Base-by-base conservation (phyloP, 2,888 invertebrate species). In the Drosophila longiperda region DNA sequence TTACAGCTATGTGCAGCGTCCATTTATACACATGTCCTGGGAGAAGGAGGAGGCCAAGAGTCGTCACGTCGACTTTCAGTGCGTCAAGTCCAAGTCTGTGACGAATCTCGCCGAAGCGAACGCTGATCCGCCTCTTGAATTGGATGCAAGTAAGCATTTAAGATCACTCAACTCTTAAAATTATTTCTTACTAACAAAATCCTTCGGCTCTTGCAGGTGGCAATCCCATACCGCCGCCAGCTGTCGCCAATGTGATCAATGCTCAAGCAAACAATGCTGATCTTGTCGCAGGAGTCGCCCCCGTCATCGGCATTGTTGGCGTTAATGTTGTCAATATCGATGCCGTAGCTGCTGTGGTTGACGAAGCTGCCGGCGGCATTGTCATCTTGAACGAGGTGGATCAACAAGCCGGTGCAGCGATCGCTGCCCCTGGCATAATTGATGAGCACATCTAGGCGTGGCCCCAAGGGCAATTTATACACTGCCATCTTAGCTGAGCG, bases 41-140 rank as follows among this genome's bases (percentile, higher is more conserved):
- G 99, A 99, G 92, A 99, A 99, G 90, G 99, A 99, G 91, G 99
- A 99, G 91, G 99, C 99, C 0, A 99, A 99, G 92, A 98, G 98
- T 91, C 96, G 99, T 1, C 99, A 99, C 92, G 99, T 99, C 0
- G 99, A 99, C 93, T 99, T 99, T 91, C 98, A 99, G 94, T 99
- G 99, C 92, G 98, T 99, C 64, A 99, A 99, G 93, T 98, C 98
- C 4, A 99, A 99, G 92, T 98, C 98, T 0, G 98, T 99, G 34
- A 99, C 99, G 12, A 99, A 99, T 93, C 94, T 99, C 74, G 98
- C 98, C 0, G 98, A 98, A 89, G 98, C 98, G 0, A 97, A 98
- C 0, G 98, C 98, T 0, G 98, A 98, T 93, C 98, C 98, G 0
- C 96, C 95, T 1, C 76, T 93, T 52, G 93, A 93, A 77, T 65